Percentiles rank a stretch among this genome's conserved stretches.
Evolutionary conservation across 37 sponge, comb jelly and placozoan genomes (phyloP).

Genomic region (Hormiphora californensis): DNA sequence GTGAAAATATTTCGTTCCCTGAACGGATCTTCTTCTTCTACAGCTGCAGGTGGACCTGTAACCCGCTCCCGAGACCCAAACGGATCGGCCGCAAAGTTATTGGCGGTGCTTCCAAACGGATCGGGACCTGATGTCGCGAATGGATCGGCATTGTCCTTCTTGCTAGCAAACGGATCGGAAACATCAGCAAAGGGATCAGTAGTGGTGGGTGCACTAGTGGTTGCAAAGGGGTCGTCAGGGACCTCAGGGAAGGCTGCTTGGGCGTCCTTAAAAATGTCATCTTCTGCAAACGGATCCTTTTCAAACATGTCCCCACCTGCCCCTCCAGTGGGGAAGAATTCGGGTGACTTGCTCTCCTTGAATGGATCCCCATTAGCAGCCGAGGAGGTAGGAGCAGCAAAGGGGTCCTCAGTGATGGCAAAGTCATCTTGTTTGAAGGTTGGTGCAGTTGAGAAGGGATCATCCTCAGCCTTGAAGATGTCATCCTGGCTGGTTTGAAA

Average conservation of each 20-base stretch:
- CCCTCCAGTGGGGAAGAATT: background rate
- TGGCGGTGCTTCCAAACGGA: background rate
- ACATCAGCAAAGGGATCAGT: background rate
- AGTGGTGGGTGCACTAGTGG: background rate
- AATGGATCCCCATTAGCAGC: background rate
- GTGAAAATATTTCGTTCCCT: background rate
- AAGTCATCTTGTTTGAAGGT: too few relatives aligned
- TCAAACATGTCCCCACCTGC: slow-evolving; percentile 36
- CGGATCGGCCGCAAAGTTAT: slow-evolving; percentile 2
- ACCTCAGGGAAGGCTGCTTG: background rate
- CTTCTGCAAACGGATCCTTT: slow-evolving; percentile 24
- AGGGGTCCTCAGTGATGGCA: background rate
- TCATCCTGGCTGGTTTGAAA: background rate
- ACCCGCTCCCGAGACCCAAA: background rate
- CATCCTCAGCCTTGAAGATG: slow-evolving; percentile 11
- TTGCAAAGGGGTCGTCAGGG: background rate
- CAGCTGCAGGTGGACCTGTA: too few relatives aligned
- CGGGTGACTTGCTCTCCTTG: background rate
- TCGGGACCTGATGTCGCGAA: background rate
- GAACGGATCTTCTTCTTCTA: background rate
- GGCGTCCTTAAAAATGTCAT: too few relatives aligned
- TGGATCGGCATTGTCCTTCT: background rate
- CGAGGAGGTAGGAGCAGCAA: background rate
- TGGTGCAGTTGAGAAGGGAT: too few relatives aligned
- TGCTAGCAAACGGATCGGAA: background rate